Evolutionary conservation across 53 echinoderm and acorn worm species (phyloP).

Genomic region (Echinometra lucunter): DNA sequence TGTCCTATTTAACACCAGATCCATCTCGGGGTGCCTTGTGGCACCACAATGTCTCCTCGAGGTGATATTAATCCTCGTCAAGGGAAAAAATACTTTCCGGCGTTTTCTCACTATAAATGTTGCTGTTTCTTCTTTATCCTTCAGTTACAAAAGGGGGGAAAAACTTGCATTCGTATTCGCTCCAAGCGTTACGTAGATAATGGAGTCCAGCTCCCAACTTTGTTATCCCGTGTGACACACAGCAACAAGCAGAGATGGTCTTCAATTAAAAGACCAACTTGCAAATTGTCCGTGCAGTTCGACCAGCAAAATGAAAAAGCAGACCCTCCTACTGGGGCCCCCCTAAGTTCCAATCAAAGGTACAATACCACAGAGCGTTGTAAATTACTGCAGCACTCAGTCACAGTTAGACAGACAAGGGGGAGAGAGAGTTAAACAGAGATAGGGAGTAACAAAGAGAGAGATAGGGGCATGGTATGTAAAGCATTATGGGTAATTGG

Average conservation of each 20-base stretch:
- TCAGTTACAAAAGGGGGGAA: conserved; percentile 50
- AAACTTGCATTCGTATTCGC: conserved; percentile 51
- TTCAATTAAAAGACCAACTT: conserved; percentile 23
- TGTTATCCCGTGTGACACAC: conserved; percentile 67
- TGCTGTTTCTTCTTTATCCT: conserved; percentile 49
- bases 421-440: neutral
- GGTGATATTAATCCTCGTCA: neutral
- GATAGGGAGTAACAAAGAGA: neutral
- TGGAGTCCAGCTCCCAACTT: conserved; percentile 71
- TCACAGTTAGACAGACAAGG: conserved; percentile 48
- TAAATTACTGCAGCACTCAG: conserved; percentile 47
- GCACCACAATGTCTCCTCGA: conserved; percentile 52
- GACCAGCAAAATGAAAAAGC: conserved; percentile 36
- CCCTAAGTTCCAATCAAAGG: conserved; percentile 46
- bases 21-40: conserved; percentile 47
- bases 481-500: conserved; percentile 69
- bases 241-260: conserved; percentile 69
- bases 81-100: conserved; percentile 29
- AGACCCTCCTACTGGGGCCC: conserved; percentile 58
- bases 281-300: conserved; percentile 58
- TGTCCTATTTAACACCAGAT: conserved; percentile 48
- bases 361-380: conserved; percentile 56
- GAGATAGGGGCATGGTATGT: conserved; percentile 56
- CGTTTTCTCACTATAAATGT: conserved; percentile 16
- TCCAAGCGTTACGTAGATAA: conserved; percentile 65